Percentiles rank a stretch among this genome's conserved stretches.
Evolutionary conservation across 2,888 invertebrate genomes (phyloP).

Genomic region (Cistogaster globosa): DNA sequence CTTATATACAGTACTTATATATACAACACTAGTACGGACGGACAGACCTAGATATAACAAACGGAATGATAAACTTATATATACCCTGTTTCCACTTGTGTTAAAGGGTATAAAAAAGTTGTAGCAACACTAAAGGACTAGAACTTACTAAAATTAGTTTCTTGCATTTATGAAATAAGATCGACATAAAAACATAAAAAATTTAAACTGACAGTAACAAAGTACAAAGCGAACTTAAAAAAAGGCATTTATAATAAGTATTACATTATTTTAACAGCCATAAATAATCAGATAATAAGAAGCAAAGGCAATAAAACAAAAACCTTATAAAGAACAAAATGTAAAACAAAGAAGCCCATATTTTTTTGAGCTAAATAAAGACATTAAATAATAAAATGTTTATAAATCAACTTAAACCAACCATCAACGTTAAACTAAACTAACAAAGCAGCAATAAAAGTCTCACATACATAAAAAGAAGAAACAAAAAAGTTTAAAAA

Average conservation of each 20-base stretch:
- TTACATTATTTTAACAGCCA: neutral
- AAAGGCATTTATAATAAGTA: constrained; percentile 17
- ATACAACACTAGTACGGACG: no score
- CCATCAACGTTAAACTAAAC: constrained; percentile 54
- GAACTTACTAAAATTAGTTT: no score
- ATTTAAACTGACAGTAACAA: neutral
- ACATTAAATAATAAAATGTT: constrained; percentile 37
- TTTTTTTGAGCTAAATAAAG: constrained; percentile 30
- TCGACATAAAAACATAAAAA: neutral
- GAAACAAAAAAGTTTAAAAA: neutral
- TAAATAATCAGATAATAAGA: constrained; percentile 24
- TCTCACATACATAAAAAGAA: neutral
- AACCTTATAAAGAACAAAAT: neutral
- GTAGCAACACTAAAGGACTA: no score
- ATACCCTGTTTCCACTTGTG: no score
- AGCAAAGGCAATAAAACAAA: neutral
- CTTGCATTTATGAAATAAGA: no score
- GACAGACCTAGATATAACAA: no score
- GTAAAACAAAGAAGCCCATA: neutral
- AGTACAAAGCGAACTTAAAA: neutral
- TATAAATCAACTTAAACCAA: constrained; percentile 62
- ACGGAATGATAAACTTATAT: no score
- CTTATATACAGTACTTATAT: no score
- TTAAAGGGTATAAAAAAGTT: no score
- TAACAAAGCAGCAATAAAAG: constrained; percentile 29